Evolutionary conservation across 2,888 invertebrate species (phyloP), one percentile per base, ranked within the genome.

Genomic region (Nomada ferruginata): DNA sequence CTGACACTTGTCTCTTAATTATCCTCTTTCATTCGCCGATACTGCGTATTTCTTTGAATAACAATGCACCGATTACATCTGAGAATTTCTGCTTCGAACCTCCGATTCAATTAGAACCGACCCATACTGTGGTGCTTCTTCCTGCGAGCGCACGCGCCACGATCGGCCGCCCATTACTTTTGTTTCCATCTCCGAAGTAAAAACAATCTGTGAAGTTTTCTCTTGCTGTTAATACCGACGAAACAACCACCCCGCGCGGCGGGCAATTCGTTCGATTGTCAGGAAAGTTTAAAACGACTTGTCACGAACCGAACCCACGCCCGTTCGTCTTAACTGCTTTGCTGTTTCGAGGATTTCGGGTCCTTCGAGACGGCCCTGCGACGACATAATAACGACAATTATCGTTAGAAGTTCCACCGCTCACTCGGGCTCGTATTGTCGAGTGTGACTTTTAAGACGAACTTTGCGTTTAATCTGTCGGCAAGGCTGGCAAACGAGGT

Each of bases 341-440:
- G 66, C 78, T 81, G 86, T 83, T 83, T 85, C 79, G 77, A 79
- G 76, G 72, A 83, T 61, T 64, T 47, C 55, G 71, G 47, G 76
- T 72, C 68, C 76, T 65, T 59, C 65, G 76, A 72, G 76, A 36
- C 50, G 59, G 52, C 42, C 55, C 18, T 53, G 65, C 42, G 60
- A 70, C 85, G 81, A 80, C 76, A 78, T 78, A 85, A 84, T 79
- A 82, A 86, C 78, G 82, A 85, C 76, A 82, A 82, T 85, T 85
- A 82, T 86, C 82, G 84, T 86, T 82, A 73, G 52, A 76, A 86
- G 79, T 84, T 79, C 66, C 13, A 57, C 10, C 23, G 29, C 60
- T 13, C 13, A 1, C 60, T 26, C 13, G 60, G 7, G 23, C 57
- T 23, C 47, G 26, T 13, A 66, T 59, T n/a, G 47, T 50, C 44